Conservation (phyloP, 1,140 invertebrate species). For the Panagrolaimus sp. region DNA sequence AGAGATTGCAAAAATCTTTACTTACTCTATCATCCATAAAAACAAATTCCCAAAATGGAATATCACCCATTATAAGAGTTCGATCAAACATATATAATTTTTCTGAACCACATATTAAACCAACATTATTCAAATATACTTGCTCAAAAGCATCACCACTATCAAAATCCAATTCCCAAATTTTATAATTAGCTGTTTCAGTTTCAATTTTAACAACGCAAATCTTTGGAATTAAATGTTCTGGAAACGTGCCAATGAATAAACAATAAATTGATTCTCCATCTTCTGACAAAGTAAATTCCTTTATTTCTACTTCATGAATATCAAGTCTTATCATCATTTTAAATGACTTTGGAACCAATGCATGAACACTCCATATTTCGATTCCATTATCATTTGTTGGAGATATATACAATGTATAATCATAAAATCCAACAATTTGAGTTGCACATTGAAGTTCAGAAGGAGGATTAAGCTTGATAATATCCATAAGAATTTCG, state of each 20-base stretch:
- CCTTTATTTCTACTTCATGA: background rate
- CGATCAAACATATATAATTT: background rate
- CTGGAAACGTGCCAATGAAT: background rate
- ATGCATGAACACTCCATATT: slow-evolving; percentile 3
- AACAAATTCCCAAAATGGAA: too few species aligned
- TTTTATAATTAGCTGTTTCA: background rate
- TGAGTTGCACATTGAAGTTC: too few species aligned
- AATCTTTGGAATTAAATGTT: background rate
- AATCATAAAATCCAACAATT: slow-evolving; percentile 1
- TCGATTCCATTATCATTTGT: background rate
- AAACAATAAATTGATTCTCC: background rate
- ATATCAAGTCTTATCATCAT: background rate
- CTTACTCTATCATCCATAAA: too few species aligned
- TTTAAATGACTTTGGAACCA: slow-evolving; percentile 2
- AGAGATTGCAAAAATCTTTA: too few species aligned
- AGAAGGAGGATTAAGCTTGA: too few species aligned
- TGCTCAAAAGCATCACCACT: background rate
- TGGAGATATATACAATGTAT: background rate
- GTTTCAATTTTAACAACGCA: background rate
- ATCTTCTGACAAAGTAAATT: background rate
- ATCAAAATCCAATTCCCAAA: background rate
- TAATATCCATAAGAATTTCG: too few species aligned
- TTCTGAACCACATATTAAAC: background rate
- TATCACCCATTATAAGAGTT: background rate
- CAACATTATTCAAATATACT: background rate